phyloP scores from a whole-genome alignment of 2,113 vertebrate species.

The Tyrannus savana region DNA sequence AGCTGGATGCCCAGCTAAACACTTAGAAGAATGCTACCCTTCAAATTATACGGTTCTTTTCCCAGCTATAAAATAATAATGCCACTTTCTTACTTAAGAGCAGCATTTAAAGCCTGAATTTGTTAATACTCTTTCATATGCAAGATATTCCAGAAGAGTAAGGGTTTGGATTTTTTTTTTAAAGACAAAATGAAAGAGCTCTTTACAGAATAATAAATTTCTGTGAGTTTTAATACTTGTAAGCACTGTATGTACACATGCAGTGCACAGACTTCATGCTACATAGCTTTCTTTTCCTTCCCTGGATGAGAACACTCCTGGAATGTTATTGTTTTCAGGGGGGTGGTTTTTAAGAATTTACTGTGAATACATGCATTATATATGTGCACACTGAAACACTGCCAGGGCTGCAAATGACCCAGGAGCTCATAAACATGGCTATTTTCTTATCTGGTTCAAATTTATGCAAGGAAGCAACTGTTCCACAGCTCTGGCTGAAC shows the following conservation, averaged over 20 bases:
- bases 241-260: neutral
- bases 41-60: neutral
- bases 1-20: neutral
- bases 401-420: slow-evolving; percentile 8
- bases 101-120: neutral
- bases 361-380: slow-evolving; percentile 28
- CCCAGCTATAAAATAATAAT: neutral
- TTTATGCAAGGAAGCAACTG: slow-evolving; percentile 5
- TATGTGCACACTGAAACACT: neutral
- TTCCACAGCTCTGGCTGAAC: neutral
- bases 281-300: neutral
- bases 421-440: slow-evolving; percentile 14
- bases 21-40: neutral
- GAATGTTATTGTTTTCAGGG: slow-evolving; percentile 47
- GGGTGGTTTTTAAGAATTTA: slow-evolving; percentile 12
- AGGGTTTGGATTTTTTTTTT: neutral
- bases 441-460: slow-evolving; percentile 38
- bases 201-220: neutral
- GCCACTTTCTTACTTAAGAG: neutral
- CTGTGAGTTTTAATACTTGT: neutral
- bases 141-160: neutral
- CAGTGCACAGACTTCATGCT: neutral
- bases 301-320: slow-evolving; percentile 10
- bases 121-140: neutral
- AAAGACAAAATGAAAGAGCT: neutral